Base-by-base conservation (phyloP, 2,113 vertebrate genomes). In the Mirza zaza region DNA sequence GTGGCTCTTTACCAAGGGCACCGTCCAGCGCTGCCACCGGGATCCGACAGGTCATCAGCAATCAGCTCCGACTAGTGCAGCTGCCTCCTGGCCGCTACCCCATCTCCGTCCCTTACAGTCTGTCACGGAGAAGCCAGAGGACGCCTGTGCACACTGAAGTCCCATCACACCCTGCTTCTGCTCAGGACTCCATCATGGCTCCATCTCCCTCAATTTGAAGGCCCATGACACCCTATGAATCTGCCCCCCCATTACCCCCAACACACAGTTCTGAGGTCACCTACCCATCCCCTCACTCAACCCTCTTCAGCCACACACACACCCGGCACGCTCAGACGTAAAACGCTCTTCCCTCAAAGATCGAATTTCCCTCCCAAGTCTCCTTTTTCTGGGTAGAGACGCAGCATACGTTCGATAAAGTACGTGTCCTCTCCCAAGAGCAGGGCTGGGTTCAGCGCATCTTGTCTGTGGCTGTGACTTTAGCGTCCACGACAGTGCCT, bases 21-120 rank as follows among this genome's bases (percentile, higher is more conserved):
- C 4, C 11, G 45, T 32, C 73, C 23, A 55, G 25, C 17, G 57
- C 10, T 13, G 9, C 71, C 36, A 10, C 5, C 0, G 18, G 27
- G 50, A 39, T 8, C 1, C 52, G 48, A 34, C 18, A 20, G 27
- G 65, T 25, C 12, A 1, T n/a, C 17, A 2, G 50, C 6, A 0
- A 2, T 15, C 1, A 0, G 27, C 3, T 15, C n/a, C 5, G 17
- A 3, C 29, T 36, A 52, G 68, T 1, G 15, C 34, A 2, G 83
- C 1, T 1, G 39, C 15, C n/a, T 45, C 63, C 11, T 36, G 23
- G 3, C 50, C 29, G 29, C n/a, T 48, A 48, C 39, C 36, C 13
- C 2, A 15, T 23, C 11, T 9, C 76, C 20, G 8, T 27, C 14
- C 5, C 59, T 67, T 12, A 2, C 34, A 17, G 7, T 45, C 25